Conservation (phyloP, 2,797 vertebrate species). For the Harpagifer antarcticus region DNA sequence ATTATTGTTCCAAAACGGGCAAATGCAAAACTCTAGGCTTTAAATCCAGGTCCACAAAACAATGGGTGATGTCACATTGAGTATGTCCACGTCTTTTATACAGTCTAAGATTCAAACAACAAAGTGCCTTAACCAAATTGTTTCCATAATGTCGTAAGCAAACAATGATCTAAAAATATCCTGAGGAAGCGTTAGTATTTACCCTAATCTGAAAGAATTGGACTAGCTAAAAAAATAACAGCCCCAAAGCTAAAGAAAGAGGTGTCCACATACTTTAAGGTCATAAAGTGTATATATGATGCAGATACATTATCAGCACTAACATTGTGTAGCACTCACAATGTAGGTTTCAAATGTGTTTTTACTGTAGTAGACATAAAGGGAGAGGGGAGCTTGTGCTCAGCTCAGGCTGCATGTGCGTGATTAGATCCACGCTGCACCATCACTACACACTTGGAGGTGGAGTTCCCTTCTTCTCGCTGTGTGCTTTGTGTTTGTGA, state of each 20-base stretch:
- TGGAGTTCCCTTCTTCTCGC: conserved; percentile 66
- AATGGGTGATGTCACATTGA: too few species aligned
- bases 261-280: conserved; percentile 3
- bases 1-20: too few species aligned
- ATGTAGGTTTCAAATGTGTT: not conserved
- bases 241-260: not conserved
- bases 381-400: conserved; percentile 13
- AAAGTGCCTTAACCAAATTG: not conserved
- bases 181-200: not conserved
- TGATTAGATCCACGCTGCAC: conserved; percentile 53
- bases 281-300: not conserved
- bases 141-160: not conserved
- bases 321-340: not conserved
- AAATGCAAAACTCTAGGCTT: too few species aligned
- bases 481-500: conserved; percentile 68
- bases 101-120: not conserved
- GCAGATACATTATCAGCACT: not conserved
- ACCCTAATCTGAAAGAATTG: not conserved
- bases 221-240: conserved; percentile 7
- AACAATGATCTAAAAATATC: not conserved
- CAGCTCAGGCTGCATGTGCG: conserved; percentile 45
- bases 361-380: conserved; percentile 36
- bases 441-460: conserved; percentile 59
- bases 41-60: too few species aligned
- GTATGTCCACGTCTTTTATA: too few species aligned